A percentile compares a stretch with the other conserved stretches of the same genome.
These are phyloP conservation scores for Athalia rosae DNA, from an alignment of 2,888 invertebrate species.

Conservation along the genomic window DNA sequence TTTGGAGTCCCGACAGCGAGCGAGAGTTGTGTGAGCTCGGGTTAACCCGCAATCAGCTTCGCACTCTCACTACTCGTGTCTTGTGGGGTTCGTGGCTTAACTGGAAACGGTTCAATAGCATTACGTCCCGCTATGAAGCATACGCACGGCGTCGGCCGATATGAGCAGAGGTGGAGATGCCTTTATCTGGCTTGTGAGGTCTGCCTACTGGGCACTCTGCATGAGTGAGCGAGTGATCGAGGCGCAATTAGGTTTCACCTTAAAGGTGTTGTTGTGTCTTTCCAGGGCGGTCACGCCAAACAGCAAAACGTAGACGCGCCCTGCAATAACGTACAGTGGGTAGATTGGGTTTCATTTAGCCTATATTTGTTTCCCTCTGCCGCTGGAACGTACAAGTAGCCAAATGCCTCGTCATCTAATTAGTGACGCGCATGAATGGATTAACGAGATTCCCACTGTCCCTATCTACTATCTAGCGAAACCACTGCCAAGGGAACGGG, in stretches of 20 bases:
- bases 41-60: constrained; percentile 50
- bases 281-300: not conserved
- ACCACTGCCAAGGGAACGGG: too few species aligned
- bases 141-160: too few species aligned
- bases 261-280: not conserved
- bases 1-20: constrained; percentile 4
- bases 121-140: not conserved
- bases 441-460: constrained; percentile 76
- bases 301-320: not conserved
- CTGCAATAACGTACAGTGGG: too few species aligned
- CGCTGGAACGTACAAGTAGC: constrained; percentile 40
- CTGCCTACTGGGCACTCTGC: not conserved
- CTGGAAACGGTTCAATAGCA: constrained; percentile 1
- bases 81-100: not conserved
- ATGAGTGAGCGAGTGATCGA: not conserved
- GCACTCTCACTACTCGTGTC: constrained; percentile 45
- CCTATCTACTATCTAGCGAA: too few species aligned
- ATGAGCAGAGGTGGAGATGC: not conserved
- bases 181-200: not conserved
- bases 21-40: not conserved
- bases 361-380: too few species aligned
- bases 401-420: constrained; percentile 30
- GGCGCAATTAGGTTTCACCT: not conserved
- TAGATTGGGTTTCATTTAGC: too few species aligned
- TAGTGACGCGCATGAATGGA: constrained; percentile 66